Conservation (phyloP, 2,797 vertebrate genomes). For the Delichon dasypus region DNA sequence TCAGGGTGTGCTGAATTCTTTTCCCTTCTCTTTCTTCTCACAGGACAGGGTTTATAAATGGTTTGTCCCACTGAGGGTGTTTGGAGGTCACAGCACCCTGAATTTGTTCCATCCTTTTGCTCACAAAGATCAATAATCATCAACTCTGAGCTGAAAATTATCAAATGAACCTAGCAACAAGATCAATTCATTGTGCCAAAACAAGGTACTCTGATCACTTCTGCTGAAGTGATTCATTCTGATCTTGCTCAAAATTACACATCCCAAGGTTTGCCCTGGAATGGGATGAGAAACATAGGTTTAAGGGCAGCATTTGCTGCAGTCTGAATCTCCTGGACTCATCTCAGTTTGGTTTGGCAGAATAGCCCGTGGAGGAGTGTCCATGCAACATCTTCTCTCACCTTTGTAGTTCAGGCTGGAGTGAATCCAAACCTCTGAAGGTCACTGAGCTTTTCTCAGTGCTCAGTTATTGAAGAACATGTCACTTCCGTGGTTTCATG, state of each 20-base stretch:
- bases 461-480: background rate
- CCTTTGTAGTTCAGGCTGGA: background rate
- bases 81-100: background rate
- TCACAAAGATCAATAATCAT: background rate
- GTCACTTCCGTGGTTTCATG: background rate
- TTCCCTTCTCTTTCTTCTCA: background rate
- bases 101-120: background rate
- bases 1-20: background rate
- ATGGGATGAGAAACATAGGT: background rate
- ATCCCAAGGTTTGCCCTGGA: background rate
- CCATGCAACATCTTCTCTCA: background rate
- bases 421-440: background rate
- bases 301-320: background rate
- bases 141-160: background rate
- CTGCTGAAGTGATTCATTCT: background rate
- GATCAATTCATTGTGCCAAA: background rate
- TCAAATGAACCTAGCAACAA: background rate
- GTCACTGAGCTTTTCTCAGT: background rate
- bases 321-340: background rate
- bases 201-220: background rate
- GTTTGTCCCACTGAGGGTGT: accelerated
- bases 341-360: background rate
- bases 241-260: background rate
- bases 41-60: background rate
- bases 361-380: accelerated